Conservation (phyloP, 2,113 vertebrate genomes). For the Etheostoma spectabile region DNA sequence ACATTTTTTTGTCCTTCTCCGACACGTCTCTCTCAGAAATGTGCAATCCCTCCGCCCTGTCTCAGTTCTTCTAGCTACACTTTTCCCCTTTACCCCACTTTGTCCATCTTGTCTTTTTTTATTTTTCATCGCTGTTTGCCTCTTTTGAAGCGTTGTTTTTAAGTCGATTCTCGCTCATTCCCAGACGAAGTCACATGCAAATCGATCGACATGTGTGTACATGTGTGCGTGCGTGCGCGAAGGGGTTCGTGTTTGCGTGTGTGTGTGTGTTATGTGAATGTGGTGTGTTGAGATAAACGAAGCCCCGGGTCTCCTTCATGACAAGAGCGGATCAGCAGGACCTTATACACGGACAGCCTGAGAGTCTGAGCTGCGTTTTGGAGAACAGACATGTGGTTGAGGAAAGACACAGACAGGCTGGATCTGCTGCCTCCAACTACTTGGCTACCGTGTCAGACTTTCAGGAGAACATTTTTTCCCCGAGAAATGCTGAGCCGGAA, state of each 20-base stretch:
- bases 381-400: conserved; percentile 49
- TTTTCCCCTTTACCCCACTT: conserved; percentile 79
- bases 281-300: conserved; percentile 76
- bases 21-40: conserved; percentile 70
- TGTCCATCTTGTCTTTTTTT: conserved; percentile 68
- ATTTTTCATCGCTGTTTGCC: conserved; percentile 75
- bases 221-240: conserved; percentile 51
- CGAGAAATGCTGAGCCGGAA: conserved; percentile 54
- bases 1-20: conserved; percentile 70
- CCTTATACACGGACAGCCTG: conserved; percentile 69
- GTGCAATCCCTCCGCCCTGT: conserved; percentile 82
- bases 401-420: conserved; percentile 46
- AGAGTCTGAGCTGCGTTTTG: conserved; percentile 61
- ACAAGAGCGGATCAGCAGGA: conserved; percentile 81
- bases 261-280: conserved; percentile 69
- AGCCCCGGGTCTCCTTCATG: conserved; percentile 83
- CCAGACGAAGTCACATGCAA: conserved; percentile 85
- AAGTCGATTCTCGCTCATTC: conserved; percentile 83
- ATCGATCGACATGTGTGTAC: conserved; percentile 81
- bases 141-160: conserved; percentile 78
- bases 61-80: conserved; percentile 75
- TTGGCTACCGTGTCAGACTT: conserved; percentile 66
- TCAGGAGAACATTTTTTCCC: conserved; percentile 24
- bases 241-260: conserved; percentile 50
- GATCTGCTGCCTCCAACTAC: conserved; percentile 61